Evolutionary conservation across 2,113 vertebrate species (phyloP).

Genomic region (Cyanistes caeruleus): DNA sequence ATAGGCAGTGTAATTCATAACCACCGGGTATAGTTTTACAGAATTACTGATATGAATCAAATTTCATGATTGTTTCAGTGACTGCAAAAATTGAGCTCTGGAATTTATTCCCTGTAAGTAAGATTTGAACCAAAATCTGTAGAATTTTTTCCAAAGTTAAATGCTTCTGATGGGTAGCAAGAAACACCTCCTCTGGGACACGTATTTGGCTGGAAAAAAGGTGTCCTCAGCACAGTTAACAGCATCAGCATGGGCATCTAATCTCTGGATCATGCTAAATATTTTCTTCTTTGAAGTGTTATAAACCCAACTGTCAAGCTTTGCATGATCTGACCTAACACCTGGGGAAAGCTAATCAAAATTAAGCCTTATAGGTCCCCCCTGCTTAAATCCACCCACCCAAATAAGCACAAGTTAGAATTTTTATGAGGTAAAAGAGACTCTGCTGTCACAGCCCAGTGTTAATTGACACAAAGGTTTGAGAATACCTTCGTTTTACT

Average conservation of each 20-base stretch:
- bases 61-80: neutral
- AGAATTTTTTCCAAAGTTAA: neutral
- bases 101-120: neutral
- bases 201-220: neutral
- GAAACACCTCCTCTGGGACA: neutral
- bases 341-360: conserved; percentile 39
- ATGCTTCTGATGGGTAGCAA: neutral
- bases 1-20: neutral
- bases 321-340: conserved; percentile 19
- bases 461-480: conserved; percentile 57
- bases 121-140: neutral
- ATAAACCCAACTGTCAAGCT: conserved; percentile 24
- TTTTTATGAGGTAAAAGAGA: conserved; percentile 33
- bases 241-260: conserved; percentile 33
- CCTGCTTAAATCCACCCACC: conserved; percentile 55
- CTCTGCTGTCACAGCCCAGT: conserved; percentile 22
- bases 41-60: neutral
- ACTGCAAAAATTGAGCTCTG: neutral
- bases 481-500: conserved; percentile 22
- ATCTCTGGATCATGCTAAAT: conserved; percentile 40
- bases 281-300: conserved; percentile 53
- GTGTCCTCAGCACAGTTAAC: conserved; percentile 14
- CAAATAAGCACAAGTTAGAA: neutral
- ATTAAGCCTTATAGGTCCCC: neutral
- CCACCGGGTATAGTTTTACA: neutral